Evolutionary conservation across 2,797 vertebrate genomes (phyloP).

Genomic region (Falco peregrinus): DNA sequence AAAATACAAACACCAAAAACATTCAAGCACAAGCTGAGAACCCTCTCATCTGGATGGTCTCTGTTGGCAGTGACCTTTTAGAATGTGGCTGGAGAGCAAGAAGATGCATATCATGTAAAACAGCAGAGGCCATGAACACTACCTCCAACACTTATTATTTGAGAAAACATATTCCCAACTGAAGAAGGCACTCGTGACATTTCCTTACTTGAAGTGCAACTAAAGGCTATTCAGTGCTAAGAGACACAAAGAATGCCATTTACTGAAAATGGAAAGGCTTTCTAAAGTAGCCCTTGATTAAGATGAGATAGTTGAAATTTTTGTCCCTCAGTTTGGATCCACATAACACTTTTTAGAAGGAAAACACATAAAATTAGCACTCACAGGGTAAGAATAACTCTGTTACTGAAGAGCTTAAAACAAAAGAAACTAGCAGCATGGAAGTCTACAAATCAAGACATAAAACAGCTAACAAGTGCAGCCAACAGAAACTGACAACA

Average conservation of each 20-base stretch:
- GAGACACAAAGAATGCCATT: not conserved
- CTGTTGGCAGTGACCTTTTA: not conserved
- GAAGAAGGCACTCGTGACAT: not conserved
- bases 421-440: not conserved
- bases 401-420: not conserved
- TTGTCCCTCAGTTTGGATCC: not conserved
- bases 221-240: not conserved
- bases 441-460: not conserved
- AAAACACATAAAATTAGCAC: not conserved
- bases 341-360: not conserved
- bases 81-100: not conserved
- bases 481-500: not conserved
- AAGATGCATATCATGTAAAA: rapidly evolving
- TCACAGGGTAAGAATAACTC: not conserved
- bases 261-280: not conserved
- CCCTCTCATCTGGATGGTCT: not conserved
- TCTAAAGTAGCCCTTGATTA: not conserved
- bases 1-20: not conserved
- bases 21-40: not conserved
- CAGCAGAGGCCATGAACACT: rapidly evolving
- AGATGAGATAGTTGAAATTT: not conserved
- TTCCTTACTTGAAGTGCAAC: not conserved
- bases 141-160: not conserved
- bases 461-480: not conserved
- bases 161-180: not conserved